Evolutionary conservation across 2,888 invertebrate species (phyloP), one percentile per base, ranked within the genome.

Genomic region (Drosophila kuntzei): DNA sequence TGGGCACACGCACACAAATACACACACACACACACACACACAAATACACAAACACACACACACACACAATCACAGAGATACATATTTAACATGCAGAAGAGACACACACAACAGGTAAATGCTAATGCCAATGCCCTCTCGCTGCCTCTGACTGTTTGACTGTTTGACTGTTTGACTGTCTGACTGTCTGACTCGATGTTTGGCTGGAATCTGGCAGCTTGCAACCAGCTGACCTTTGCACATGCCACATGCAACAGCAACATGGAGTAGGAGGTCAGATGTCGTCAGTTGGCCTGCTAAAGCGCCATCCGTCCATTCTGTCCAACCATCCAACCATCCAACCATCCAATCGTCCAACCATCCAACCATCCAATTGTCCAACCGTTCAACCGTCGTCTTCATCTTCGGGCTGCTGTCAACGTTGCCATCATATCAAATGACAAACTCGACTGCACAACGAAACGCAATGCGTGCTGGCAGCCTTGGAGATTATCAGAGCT

Each of bases 211-310:
- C 55, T 58, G 62, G 47, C 73, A 65, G 70, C 46, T 54, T 80
- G 75, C 86, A 81, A 72, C 87, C 82, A 73, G 82, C 86, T 88
- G 88, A 83, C 83, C 83, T 86, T 83, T 83, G 89, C 89, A 85
- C 87, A 81, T 89, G 89, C 80, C 89, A 78, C 80, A 66, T 41
- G 54, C 67, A 51, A 43, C 58, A 51, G 32, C 50, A 67, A 51
- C 54, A 29, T 43, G 49, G 49, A 37, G 51, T 54, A 57, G 55
- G 47, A 54, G 71, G 79, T 79, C 79, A 82, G 54, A 79, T 65
- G 71, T 71, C 74, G 63, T 64, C 55, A 70, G 58, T 61, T 79
- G 54, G 54, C 51, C 49, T 34, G 47, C 18, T 44, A 49, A 47
- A 60, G 64, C 69, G 74, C 74, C 64, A 63, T 14, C 37, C 16